A percentile compares a stretch with the other conserved stretches of the same genome.
These are phyloP conservation scores for Gopherus evgoodei DNA, from an alignment of 2,113 vertebrate genomes.

Conservation along the genomic window DNA sequence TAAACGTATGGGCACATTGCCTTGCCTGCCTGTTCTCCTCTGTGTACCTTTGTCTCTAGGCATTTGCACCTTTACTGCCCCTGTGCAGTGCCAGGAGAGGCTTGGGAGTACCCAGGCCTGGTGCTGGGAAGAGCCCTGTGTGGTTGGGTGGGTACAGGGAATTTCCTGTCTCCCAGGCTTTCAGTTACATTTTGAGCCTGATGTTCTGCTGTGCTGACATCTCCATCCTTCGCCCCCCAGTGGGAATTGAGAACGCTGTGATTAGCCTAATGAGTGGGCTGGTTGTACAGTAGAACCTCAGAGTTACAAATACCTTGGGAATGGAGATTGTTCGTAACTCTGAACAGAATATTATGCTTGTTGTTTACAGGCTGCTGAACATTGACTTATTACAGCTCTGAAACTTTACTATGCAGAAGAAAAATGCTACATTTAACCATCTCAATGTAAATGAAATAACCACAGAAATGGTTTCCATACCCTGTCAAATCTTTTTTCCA, in stretches of 20 bases:
- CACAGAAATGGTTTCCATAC: no score
- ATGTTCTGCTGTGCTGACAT: background rate
- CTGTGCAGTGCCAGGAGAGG: background rate
- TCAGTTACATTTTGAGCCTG: background rate
- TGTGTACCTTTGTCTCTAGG: background rate
- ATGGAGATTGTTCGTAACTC: no score
- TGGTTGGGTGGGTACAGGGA: background rate
- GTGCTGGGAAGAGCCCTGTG: background rate
- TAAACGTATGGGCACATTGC: background rate
- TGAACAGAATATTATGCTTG: no score
- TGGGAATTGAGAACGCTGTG: constrained; percentile 51
- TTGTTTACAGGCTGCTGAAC: no score
- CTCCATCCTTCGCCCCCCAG: background rate
- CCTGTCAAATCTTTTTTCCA: no score
- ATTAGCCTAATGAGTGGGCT: constrained; percentile 70
- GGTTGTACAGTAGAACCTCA: background rate
- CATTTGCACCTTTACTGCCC: background rate
- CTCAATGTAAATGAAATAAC: no score
- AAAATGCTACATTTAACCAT: no score
- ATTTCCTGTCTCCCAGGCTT: background rate
- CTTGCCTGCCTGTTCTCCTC: background rate
- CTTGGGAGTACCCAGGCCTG: background rate
- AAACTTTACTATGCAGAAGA: no score
- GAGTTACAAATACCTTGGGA: no score
- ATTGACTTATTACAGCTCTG: no score